Conservation (phyloP, 2,888 invertebrate species). For the Clostera curtula region DNA sequence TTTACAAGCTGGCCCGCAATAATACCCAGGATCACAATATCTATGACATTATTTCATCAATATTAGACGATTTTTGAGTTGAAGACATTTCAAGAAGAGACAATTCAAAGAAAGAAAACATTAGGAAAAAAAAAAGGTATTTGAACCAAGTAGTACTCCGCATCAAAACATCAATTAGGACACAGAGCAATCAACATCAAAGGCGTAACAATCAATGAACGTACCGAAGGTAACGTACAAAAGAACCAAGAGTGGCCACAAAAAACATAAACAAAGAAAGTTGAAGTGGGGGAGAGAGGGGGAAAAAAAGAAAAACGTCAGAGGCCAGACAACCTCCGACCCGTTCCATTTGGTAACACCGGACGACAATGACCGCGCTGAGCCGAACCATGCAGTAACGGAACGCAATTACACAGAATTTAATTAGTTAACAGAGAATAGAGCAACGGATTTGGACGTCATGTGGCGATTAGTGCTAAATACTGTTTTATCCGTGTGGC, state of each 20-base stretch:
- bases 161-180: neutral
- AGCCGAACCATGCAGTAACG: slow-evolving; percentile 33
- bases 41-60: too few relatives aligned
- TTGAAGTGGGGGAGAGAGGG: slow-evolving; percentile 13
- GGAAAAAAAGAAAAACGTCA: slow-evolving; percentile 22
- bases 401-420: slow-evolving; percentile 28
- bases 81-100: too few relatives aligned
- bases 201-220: slow-evolving; percentile 6
- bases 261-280: slow-evolving; percentile 37
- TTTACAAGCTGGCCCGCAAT: too few relatives aligned
- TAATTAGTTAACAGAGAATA: slow-evolving; percentile 24
- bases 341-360: slow-evolving; percentile 29
- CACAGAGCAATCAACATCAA: slow-evolving; percentile 4
- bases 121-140: too few relatives aligned
- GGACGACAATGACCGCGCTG: slow-evolving; percentile 29
- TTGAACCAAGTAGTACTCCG: too few relatives aligned
- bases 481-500: neutral
- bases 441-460: slow-evolving; percentile 11
- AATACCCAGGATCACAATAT: too few relatives aligned
- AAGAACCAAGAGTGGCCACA: slow-evolving; percentile 14
- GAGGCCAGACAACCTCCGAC: slow-evolving; percentile 36
- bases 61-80: too few relatives aligned
- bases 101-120: too few relatives aligned
- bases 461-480: neutral
- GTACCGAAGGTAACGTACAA: slow-evolving; percentile 7